Base-by-base conservation (phyloP, 2,888 invertebrate species). In the Drosophila prostipennis region DNA sequence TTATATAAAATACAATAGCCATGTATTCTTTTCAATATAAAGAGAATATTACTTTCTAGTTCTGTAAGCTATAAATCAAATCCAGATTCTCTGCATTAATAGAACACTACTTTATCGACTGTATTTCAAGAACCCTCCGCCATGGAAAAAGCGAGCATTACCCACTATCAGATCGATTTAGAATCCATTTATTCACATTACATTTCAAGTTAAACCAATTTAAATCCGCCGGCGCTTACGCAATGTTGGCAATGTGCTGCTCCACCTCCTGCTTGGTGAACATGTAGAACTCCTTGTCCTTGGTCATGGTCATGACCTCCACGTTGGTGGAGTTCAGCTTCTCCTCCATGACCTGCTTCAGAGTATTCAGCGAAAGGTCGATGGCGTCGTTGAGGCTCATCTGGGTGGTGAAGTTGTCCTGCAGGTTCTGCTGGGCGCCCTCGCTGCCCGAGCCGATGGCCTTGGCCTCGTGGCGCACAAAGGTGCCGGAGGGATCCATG, bases 321-420 rank as follows among this genome's bases (percentile, higher is more conserved):
- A 99, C 98, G 92, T 99, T 99, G 60, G 96, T 97, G 70, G 98
- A 96, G 71, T 96, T 99, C 2, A 99, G 93, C 92, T 99, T 99
- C 92, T 99, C 99, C 91, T 99, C 99, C 99, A 99, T 99, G 0
- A 99, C 99, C 93, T 99, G 99, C 92, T 99, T 99, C 23, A 99
- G 93, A 85, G 99, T 84, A 29, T 78, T 78, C 58, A 99, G 93
- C 0, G 98, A 96, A 13, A 97, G 93, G 89, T 97, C 97, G 72
- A 97, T 96, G 0, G 99, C 99, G 93, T 99, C 99, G 76, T 95
- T 95, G 54, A 99, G 92, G 0, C 97, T 97, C 96, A 99, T 98
- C 23, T 97, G 96, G 93, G 97, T 94, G 82, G 95, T 95, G 80
- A 94, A 96, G 13, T 94, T 93, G 87, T 95, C 95, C 92, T 95